Conservation (phyloP, 2,888 invertebrate genomes). For the Harpalus rufipes region DNA sequence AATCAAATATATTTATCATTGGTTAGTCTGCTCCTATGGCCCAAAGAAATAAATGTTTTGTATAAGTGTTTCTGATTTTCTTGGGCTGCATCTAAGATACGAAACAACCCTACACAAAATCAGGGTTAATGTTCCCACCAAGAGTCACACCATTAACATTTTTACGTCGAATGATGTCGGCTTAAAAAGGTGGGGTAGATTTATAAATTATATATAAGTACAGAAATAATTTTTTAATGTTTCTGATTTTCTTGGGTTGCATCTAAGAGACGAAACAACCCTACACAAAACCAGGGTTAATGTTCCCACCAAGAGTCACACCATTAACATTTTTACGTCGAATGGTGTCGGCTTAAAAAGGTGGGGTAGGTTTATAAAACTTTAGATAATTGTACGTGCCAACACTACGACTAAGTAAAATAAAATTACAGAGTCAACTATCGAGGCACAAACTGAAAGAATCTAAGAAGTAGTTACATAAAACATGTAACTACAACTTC, state of each 20-base stretch:
- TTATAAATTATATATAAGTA: no score
- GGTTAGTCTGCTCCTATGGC: slow-evolving; percentile 44
- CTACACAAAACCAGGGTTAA: slow-evolving; percentile 61
- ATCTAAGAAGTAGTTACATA: slow-evolving; percentile 46
- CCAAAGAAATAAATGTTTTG: neutral
- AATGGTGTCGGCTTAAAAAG: slow-evolving; percentile 62
- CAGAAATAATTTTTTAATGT: no score
- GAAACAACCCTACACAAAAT: slow-evolving; percentile 54
- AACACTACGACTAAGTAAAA: slow-evolving; percentile 47
- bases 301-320: slow-evolving; percentile 65
- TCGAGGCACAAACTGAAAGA: slow-evolving; percentile 29
- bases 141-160: slow-evolving; percentile 54
- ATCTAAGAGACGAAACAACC: slow-evolving; percentile 1
- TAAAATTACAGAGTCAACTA: slow-evolving; percentile 53
- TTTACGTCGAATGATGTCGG: slow-evolving; percentile 19
- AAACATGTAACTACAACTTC: slow-evolving; percentile 57
- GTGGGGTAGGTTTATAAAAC: slow-evolving; percentile 59
- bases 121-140: slow-evolving; percentile 60
- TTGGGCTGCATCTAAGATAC: neutral
- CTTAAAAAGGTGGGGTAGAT: no score
- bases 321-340: slow-evolving; percentile 47
- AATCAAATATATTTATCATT: slow-evolving; percentile 17
- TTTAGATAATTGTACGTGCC: slow-evolving; percentile 31
- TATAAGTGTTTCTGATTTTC: slow-evolving; percentile 18
- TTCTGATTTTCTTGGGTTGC: slow-evolving; percentile 48